Base-by-base conservation (phyloP, 2,797 vertebrate genomes). In the Melanitta fusca region DNA sequence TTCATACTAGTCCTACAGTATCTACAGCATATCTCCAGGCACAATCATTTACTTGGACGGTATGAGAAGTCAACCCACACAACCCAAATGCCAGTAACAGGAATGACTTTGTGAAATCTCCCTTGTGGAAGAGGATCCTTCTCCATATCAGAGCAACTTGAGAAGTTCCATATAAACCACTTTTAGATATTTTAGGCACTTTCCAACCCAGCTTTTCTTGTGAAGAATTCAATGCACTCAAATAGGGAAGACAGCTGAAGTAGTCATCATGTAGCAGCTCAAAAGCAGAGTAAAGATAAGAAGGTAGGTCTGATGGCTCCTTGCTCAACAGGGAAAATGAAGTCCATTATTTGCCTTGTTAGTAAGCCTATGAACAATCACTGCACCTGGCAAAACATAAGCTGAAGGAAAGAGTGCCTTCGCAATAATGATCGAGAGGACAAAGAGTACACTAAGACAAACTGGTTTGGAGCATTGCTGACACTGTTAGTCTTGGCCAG, bases 341-440 rank as follows among this genome's bases (percentile, higher is more conserved):
- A 16, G 49, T 74, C 86, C 5, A 2, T 87, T 91, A 68, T 73
- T 89, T 91, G 65, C 56, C 71, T 82, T 89, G 57, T 91, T 95
- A 85, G 64, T 62, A 68, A 91, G 75, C 56, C 54, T 85, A 34
- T 72, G 80, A 91, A 65, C 78, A 90, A 45, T 65, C 75, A 80
- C 74, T n/a, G 62, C 38, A 93, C 41, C 61, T 72, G 80, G 72
- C 74, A 95, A 93, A 92, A 89, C 54, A 62, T 51, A 87, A 85
- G 41, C 75, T 71, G 45, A 39, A 83, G 45, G 38, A 91, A 94
- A 85, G 60, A 71, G 7, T 53, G 58, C 56, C 71, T 74, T 54
- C 47, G 57, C 69, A 89, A 57, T 68, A 84, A 86, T 41, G 71
- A 88, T 54, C 4, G 1, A 91, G 85, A 89, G 49, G 78, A 82